These are phyloP conservation scores for Lanistes nyassanus DNA, from an alignment of 1,140 invertebrate genomes.

Conservation along the genomic window DNA sequence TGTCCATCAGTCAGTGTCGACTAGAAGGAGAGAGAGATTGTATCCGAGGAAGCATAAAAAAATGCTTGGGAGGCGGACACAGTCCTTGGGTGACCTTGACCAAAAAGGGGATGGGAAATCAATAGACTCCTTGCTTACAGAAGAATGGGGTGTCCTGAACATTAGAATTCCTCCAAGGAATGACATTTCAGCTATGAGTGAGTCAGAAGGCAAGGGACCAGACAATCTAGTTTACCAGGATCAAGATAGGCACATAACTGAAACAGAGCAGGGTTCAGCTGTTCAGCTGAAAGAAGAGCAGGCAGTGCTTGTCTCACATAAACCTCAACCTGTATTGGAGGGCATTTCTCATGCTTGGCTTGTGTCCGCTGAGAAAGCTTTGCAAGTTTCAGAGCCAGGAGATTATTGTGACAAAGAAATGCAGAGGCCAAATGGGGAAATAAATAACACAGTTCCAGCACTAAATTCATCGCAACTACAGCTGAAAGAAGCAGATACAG, in stretches of 20 bases:
- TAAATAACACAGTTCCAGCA: neutral
- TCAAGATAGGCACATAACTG: no score
- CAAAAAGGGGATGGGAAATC: neutral
- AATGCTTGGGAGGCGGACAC: slow-evolving; percentile 23
- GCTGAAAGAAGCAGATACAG: neutral
- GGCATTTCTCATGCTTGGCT: slow-evolving; percentile 5
- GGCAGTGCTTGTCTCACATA: neutral
- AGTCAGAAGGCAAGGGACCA: no score
- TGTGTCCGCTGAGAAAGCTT: neutral
- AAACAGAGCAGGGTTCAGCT: no score
- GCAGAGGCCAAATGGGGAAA: neutral
- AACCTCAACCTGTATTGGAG: neutral
- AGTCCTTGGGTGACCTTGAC: slow-evolving; percentile 26
- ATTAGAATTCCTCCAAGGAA: no score
- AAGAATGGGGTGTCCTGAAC: no score
- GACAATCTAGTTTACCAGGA: no score
- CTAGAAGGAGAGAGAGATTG: neutral
- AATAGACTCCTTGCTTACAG: no score
- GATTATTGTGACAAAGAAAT: neutral
- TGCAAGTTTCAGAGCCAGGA: neutral
- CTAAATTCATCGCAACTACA: neutral
- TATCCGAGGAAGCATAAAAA: neutral
- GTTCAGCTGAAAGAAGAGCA: slow-evolving; percentile 28
- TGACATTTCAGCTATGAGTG: no score
- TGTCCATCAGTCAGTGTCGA: slow-evolving; percentile 11